A percentile compares a stretch with the other conserved stretches of the same genome.
Conservation (phyloP, 2,888 invertebrate genomes). For the Cryptosula pallasiana region DNA sequence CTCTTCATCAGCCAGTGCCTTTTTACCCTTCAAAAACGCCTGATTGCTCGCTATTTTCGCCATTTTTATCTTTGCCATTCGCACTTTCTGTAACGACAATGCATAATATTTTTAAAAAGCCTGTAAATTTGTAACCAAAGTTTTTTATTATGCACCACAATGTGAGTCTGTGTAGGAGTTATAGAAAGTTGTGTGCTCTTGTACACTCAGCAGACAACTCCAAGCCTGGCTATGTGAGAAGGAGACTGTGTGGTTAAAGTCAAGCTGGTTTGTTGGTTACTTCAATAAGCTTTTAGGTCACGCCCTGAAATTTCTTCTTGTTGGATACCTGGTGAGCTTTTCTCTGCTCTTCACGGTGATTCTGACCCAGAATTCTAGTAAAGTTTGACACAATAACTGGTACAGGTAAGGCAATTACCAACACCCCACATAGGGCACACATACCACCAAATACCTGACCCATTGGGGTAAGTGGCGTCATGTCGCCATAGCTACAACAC, state of each 20-base stretch:
- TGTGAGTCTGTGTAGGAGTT: too few species aligned
- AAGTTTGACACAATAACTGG: slow-evolving; percentile 99
- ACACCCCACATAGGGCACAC: slow-evolving; percentile 95
- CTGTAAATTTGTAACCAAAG: too few species aligned
- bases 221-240: too few species aligned
- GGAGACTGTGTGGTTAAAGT: too few species aligned
- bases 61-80: slow-evolving; percentile 93
- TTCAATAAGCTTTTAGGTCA: too few species aligned
- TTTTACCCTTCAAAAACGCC: slow-evolving; percentile 96
- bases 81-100: slow-evolving; percentile 91
- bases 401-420: slow-evolving; percentile 98
- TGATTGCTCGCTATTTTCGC: slow-evolving; percentile 98
- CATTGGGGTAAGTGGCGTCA: slow-evolving; percentile 97
- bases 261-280: too few species aligned
- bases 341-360: slow-evolving; percentile 96
- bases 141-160: too few species aligned
- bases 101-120: too few species aligned
- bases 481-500: slow-evolving; percentile 90
- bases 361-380: slow-evolving; percentile 99
- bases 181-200: too few species aligned
- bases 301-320: too few species aligned
- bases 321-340: slow-evolving; percentile 95
- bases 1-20: slow-evolving; percentile 76
- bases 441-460: slow-evolving; percentile 99
- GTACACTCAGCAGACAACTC: too few species aligned